phyloP scores from a whole-genome alignment of 2,797 vertebrate species.

The Antrozous pallidus region DNA sequence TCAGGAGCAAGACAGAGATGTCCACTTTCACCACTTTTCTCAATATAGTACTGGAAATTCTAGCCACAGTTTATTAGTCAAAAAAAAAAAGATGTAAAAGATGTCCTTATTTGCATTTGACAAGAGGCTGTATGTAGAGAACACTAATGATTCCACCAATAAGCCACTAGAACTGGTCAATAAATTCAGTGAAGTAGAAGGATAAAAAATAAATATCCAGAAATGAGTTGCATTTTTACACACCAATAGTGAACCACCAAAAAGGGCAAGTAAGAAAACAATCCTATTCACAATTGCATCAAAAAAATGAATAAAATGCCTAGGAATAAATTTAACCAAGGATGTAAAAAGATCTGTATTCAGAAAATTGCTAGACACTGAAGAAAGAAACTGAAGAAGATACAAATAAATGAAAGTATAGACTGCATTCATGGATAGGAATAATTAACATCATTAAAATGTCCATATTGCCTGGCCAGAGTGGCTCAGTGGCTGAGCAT shows the following conservation, averaged over 20 bases:
- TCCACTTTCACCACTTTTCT: background rate
- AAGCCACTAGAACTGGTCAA: background rate
- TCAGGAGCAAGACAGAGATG: background rate
- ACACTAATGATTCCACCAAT: background rate
- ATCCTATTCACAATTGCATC: background rate
- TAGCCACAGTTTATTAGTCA: background rate
- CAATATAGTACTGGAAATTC: background rate
- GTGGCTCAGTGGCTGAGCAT: background rate
- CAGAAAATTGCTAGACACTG: background rate
- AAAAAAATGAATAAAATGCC: background rate
- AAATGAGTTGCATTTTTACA: background rate
- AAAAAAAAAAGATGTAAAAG: background rate
- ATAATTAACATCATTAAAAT: background rate
- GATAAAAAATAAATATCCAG: background rate
- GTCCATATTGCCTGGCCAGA: background rate
- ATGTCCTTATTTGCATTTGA: background rate
- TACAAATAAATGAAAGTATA: background rate
- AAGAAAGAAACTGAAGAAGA: background rate
- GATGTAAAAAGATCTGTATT: background rate
- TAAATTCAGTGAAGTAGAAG: background rate
- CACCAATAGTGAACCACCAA: background rate
- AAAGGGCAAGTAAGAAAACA: background rate
- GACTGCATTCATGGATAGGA: background rate
- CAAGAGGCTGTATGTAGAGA: background rate
- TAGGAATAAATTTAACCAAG: background rate